These are phyloP conservation scores for Poeciliopsis gracilis DNA, from an alignment of 2,797 vertebrate species.

Conservation along the genomic window DNA sequence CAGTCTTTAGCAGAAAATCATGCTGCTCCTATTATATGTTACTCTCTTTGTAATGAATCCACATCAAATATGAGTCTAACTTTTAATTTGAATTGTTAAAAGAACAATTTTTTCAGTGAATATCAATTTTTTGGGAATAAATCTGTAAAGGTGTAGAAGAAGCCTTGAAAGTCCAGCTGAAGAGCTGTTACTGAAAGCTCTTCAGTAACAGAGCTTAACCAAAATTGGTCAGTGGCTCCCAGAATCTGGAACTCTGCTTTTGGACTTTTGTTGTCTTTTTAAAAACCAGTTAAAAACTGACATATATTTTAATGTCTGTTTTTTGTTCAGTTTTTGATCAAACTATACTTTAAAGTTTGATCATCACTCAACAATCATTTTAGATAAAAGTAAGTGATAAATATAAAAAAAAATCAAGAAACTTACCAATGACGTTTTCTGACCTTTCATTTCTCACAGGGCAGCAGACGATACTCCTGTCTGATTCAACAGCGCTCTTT, in stretches of 20 bases:
- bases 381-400: background rate
- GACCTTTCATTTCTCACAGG: constrained; percentile 64
- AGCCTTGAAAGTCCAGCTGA: background rate
- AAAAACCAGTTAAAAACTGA: no score
- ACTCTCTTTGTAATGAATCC: background rate
- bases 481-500: constrained; percentile 29
- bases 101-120: background rate
- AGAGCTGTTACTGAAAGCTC: no score
- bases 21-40: background rate
- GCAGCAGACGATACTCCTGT: constrained; percentile 59
- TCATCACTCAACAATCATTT: background rate
- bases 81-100: background rate
- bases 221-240: no score
- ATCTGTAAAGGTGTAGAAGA: background rate
- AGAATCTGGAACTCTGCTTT: no score
- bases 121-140: background rate
- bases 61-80: background rate
- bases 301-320: background rate
- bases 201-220: no score
- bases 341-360: background rate
- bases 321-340: background rate
- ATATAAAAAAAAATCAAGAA: background rate
- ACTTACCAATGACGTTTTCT: constrained; percentile 61
- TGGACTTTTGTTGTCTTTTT: no score
- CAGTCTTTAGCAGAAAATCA: background rate